Conservation (phyloP, 2,797 vertebrate genomes). For the Mormyrus hasselquistii region DNA sequence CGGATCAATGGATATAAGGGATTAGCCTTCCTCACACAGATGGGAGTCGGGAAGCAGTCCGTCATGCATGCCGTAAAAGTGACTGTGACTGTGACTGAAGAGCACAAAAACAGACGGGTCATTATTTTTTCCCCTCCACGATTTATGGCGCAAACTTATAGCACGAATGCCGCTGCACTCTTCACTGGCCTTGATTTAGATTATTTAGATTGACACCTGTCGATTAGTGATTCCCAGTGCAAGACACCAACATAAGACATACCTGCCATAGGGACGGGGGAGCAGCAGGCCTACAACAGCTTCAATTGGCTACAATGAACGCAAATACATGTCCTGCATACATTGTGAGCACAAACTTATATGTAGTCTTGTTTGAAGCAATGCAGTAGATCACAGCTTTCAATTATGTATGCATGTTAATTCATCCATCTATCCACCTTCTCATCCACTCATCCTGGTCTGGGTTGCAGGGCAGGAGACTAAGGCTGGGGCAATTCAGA, state of each 20-base stretch:
- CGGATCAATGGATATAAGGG: constrained; percentile 33
- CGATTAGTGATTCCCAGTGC: neutral
- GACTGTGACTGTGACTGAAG: neutral
- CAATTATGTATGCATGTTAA: neutral
- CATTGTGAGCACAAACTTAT: neutral
- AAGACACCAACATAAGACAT: neutral
- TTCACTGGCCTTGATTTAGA: neutral
- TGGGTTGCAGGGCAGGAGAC: neutral
- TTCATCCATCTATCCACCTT: neutral
- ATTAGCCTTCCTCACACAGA: constrained; percentile 38
- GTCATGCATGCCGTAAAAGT: constrained; percentile 17
- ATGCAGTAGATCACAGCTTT: neutral
- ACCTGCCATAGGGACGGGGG: neutral
- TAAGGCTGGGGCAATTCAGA: neutral
- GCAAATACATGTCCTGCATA: neutral
- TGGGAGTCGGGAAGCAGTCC: neutral
- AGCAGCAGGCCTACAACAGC: neutral
- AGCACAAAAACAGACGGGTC: neutral
- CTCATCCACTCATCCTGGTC: neutral
- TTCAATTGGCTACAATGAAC: neutral
- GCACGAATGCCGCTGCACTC: neutral
- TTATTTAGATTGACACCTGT: neutral
- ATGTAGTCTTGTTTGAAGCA: neutral
- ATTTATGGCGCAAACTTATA: neutral
- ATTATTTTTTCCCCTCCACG: neutral